Percentiles rank a stretch among this genome's conserved stretches.
phyloP scores from a whole-genome alignment of 1,140 invertebrate species.

The Drosophila arizonae region DNA sequence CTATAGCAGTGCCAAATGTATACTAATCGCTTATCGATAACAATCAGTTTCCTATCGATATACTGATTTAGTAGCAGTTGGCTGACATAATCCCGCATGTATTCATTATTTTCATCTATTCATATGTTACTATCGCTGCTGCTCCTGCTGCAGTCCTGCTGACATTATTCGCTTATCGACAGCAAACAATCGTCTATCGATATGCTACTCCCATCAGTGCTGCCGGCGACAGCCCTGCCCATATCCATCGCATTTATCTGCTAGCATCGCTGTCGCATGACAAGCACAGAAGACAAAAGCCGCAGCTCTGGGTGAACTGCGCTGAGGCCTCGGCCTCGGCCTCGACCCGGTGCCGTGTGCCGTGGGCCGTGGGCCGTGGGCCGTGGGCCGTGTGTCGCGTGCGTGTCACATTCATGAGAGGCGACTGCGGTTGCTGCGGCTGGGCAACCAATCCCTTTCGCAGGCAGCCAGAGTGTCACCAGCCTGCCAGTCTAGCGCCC shows the following conservation, averaged over 20 bases:
- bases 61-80: too few relatives aligned
- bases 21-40: too few relatives aligned
- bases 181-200: neutral
- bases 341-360: neutral
- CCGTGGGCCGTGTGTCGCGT: neutral
- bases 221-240: too few relatives aligned
- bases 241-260: too few relatives aligned
- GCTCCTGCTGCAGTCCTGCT: too few relatives aligned
- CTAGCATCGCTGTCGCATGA: neutral
- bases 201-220: neutral
- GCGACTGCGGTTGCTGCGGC: conserved; percentile 35
- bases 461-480: neutral
- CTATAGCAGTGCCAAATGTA: too few relatives aligned
- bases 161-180: neutral
- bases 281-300: conserved; percentile 20
- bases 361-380: neutral
- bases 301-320: conserved; percentile 1
- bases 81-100: too few relatives aligned
- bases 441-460: conserved; percentile 21
- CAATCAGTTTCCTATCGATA: too few relatives aligned
- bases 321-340: neutral
- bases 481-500: neutral
- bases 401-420: conserved; percentile 32
- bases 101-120: too few relatives aligned
- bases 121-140: too few relatives aligned